Conservation (phyloP, 2,113 vertebrate genomes). For the Pipra filicauda region DNA sequence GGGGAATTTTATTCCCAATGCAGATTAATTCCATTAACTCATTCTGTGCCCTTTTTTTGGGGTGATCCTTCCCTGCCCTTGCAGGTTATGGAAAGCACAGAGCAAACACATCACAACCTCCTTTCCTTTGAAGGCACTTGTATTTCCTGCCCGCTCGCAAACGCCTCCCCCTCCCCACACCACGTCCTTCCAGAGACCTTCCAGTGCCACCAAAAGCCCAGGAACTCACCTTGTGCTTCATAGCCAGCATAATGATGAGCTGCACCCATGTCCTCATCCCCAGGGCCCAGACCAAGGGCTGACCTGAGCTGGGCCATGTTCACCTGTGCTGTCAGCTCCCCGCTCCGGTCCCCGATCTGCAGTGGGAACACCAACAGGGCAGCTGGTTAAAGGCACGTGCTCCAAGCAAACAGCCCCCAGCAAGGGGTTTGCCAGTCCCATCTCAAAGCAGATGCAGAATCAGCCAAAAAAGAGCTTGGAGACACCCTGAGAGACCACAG, state of each 20-base stretch:
- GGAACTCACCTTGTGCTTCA: constrained; percentile 87
- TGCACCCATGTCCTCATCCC: constrained; percentile 59
- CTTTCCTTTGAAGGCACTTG: neutral
- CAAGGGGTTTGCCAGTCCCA: neutral
- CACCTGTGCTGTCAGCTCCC: constrained; percentile 86
- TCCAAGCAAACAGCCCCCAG: neutral
- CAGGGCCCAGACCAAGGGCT: constrained; percentile 72
- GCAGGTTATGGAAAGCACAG: neutral
- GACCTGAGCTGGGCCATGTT: constrained; percentile 88
- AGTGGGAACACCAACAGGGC: neutral
- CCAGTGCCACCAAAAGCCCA: neutral
- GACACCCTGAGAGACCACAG: neutral
- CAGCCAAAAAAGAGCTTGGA: neutral
- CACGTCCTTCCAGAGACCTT: fast-evolving
- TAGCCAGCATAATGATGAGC: constrained; percentile 82
- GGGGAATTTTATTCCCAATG: neutral
- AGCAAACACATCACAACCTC: neutral
- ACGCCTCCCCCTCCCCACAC: neutral
- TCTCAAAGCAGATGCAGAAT: neutral
- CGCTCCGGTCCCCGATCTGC: constrained; percentile 88
- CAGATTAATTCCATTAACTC: constrained; percentile 14
- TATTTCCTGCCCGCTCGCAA: neutral
- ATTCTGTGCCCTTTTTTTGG: neutral
- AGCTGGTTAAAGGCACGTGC: neutral
- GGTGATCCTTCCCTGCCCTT: neutral